A percentile compares a stretch with the other conserved stretches of the same genome.
These are phyloP conservation scores for Platycnemis pennipes DNA, from an alignment of 2,888 invertebrate genomes.

Conservation along the genomic window DNA sequence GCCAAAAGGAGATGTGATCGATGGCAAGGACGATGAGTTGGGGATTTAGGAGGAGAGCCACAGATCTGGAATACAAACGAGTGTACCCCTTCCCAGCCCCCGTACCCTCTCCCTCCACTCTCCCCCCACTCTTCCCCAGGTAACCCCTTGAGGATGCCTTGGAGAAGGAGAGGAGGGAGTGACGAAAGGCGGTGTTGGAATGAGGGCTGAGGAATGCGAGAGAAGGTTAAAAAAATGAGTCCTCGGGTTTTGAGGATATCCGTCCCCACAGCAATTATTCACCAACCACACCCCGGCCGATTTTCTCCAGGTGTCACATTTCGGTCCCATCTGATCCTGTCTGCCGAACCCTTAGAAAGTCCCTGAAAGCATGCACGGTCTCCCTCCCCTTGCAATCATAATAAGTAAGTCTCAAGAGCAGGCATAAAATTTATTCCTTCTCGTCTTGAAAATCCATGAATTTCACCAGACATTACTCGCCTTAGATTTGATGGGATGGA, in stretches of 20 bases:
- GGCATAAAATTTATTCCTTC: neutral
- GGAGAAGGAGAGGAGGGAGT: neutral
- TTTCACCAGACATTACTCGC: no score
- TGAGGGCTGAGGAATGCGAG: neutral
- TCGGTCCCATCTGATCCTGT: neutral
- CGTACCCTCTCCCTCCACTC: neutral
- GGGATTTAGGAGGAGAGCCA: slow-evolving; percentile 42
- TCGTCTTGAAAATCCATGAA: neutral
- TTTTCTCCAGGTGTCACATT: neutral
- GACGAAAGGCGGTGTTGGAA: neutral
- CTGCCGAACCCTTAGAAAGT: neutral
- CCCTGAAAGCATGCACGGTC: neutral
- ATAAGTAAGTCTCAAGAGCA: neutral
- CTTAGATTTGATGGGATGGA: no score
- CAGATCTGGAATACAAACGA: slow-evolving; percentile 42
- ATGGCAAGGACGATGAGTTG: slow-evolving; percentile 54
- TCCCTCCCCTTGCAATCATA: neutral
- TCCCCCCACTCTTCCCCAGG: neutral
- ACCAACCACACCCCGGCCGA: neutral
- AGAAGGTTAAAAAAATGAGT: neutral
- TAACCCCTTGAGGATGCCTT: neutral
- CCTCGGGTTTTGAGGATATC: neutral
- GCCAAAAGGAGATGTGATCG: slow-evolving; percentile 48
- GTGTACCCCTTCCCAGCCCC: neutral
- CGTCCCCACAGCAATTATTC: slow-evolving; percentile 19